Base-by-base conservation (phyloP, 2,113 vertebrate genomes). In the Phyllostomus discolor region DNA sequence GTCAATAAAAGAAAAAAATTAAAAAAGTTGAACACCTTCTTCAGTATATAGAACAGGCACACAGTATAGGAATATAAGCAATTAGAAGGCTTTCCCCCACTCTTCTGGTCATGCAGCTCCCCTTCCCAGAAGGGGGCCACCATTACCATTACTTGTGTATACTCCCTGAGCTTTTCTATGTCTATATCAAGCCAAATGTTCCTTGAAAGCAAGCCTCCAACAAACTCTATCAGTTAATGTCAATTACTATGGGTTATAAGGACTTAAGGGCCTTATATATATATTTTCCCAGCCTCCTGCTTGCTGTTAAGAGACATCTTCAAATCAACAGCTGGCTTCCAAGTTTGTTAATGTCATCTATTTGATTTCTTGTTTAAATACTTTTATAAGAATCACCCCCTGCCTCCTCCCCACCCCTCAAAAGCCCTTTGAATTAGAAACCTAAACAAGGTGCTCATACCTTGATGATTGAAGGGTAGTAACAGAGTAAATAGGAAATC, bases 221-320 rank as follows among this genome's bases (percentile, higher is more conserved):
- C 16, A 52, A 64, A 69, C 5, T 66, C 54, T 35, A 88, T 15
- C 46, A 57, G 75, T 31, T 35, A 52, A 14, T 50, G 35, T 80
- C 16, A 90, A 84, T 66, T 80, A 84, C 52, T 66, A 70, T 1
- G 16, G 2, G 7, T 33, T 28, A 80, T 43, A 16, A 38, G 24
- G 31, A 86, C 15, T 67, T 75, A 91, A 88, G 72, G 28, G 7
- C 11, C 6, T 20, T n/a, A 20, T 59, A 20, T 59, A 20, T 24
- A 17, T 69, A 46, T 38, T 66, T 70, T 88, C 35, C 7, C 19
- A 67, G 76, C 4, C 72, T 62, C 38, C 16, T 50, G 38, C 28
- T 48, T 93, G 73, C 50, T 79, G 41, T 84, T 76, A 88, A 87
- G 17, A 95, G 79, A 84, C 14, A 94, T 67, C 73, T 81, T 94